Evolutionary conservation across 1,140 invertebrate species (phyloP).

Genomic region (Mya arenaria): DNA sequence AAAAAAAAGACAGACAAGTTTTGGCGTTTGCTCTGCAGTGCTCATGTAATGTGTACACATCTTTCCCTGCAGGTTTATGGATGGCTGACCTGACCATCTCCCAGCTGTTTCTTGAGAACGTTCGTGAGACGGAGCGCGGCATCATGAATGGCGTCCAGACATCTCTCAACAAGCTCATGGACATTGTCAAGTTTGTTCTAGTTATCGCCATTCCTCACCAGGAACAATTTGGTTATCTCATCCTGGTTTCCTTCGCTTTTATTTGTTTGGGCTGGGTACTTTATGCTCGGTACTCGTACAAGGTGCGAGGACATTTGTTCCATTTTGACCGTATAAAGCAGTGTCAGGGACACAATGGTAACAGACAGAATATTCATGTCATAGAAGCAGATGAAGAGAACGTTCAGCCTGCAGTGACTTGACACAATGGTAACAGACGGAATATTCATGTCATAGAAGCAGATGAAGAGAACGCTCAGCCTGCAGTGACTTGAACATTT

Average conservation of each 20-base stretch:
- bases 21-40: too few species aligned
- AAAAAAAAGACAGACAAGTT: too few species aligned
- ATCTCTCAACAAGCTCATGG: slow-evolving; percentile 83
- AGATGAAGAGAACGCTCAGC: too few species aligned
- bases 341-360: too few species aligned
- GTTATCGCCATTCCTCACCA: slow-evolving; percentile 81
- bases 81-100: slow-evolving; percentile 84
- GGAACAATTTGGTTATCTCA: slow-evolving; percentile 81
- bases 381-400: too few species aligned
- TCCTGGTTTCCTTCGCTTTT: slow-evolving; percentile 81
- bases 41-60: too few species aligned
- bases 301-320: slow-evolving; percentile 60
- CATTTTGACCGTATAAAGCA: too few species aligned
- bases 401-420: too few species aligned
- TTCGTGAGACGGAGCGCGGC: slow-evolving; percentile 83
- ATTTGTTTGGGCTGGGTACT: slow-evolving; percentile 76
- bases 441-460: too few species aligned
- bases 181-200: slow-evolving; percentile 83
- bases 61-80: slow-evolving; percentile 81
- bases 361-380: too few species aligned
- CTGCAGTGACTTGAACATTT: too few species aligned
- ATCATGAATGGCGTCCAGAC: slow-evolving; percentile 84
- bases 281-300: slow-evolving; percentile 62
- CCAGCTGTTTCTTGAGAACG: slow-evolving; percentile 84
- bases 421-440: too few species aligned